Evolutionary conservation across 2,797 vertebrate genomes (phyloP).

Genomic region (Prionace glauca): DNA sequence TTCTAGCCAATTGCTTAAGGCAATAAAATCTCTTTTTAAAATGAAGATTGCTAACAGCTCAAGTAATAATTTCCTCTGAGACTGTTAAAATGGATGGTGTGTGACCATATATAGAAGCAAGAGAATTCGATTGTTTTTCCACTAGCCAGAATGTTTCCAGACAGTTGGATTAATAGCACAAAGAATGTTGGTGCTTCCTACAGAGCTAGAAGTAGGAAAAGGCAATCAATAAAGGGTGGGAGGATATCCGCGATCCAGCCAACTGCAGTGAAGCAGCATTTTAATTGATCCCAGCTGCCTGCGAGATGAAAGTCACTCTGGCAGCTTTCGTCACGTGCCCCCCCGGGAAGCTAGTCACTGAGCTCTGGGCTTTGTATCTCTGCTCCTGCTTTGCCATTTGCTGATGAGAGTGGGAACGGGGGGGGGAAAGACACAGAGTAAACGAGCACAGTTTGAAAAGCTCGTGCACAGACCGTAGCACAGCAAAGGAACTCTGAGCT

Average conservation of each 20-base stretch:
- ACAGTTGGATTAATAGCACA: constrained; percentile 34
- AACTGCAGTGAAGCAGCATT: constrained; percentile 15
- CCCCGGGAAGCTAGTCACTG: background rate
- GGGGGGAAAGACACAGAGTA: background rate
- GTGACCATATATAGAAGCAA: constrained; percentile 2
- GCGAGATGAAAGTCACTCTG: constrained; percentile 26
- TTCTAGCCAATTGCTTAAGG: background rate
- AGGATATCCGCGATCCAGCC: constrained; percentile 12
- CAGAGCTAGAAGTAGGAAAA: constrained; percentile 25
- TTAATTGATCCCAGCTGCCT: constrained; percentile 31
- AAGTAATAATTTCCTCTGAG: background rate
- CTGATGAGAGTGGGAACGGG: background rate
- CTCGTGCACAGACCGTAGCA: background rate
- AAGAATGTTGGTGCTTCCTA: constrained; percentile 33
- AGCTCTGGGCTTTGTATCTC: background rate
- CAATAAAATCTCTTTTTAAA: background rate
- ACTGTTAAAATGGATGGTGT: background rate
- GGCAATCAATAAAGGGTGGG: constrained; percentile 24
- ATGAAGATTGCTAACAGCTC: background rate
- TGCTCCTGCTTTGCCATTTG: constrained; percentile 18
- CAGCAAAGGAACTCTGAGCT: background rate
- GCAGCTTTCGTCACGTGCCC: background rate
- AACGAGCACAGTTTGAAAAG: constrained; percentile 2
- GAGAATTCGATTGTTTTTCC: constrained; percentile 24
- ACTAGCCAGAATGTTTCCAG: constrained; percentile 16